A percentile compares a stretch with the other conserved stretches of the same genome.
Evolutionary conservation across 2,888 invertebrate genomes (phyloP).

Genomic region (Hipparchia semele): DNA sequence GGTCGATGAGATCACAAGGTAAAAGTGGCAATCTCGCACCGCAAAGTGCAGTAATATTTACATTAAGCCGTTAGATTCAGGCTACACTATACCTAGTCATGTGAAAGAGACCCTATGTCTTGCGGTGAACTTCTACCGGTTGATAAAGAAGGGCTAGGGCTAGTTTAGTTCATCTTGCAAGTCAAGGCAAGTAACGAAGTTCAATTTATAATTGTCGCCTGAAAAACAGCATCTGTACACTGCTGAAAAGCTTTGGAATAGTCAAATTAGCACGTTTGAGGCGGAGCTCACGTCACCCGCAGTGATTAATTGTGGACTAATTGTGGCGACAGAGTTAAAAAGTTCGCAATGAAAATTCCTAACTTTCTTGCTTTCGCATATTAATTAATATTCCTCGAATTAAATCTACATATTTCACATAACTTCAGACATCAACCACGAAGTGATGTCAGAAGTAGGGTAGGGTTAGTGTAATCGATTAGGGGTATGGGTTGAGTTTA

Average conservation of each 20-base stretch:
- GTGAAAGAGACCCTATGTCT: too few relatives aligned
- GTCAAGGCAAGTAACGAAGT: background rate
- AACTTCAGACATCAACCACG: background rate
- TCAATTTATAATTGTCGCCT: conserved; percentile 13
- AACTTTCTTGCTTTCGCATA: background rate
- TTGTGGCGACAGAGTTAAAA: conserved; percentile 23
- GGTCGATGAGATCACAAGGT: too few relatives aligned
- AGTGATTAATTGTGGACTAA: conserved; percentile 18
- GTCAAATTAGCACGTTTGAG: conserved; percentile 21
- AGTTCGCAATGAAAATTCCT: conserved; percentile 11
- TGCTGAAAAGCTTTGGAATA: conserved; percentile 11
- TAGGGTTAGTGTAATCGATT: too few relatives aligned
- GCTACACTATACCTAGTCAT: too few relatives aligned
- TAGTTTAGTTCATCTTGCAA: background rate
- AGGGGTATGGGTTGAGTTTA: too few relatives aligned
- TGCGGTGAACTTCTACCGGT: too few relatives aligned
- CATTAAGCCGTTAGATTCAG: too few relatives aligned
- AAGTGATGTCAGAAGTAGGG: too few relatives aligned
- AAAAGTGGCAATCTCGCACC: too few relatives aligned
- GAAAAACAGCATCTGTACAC: background rate
- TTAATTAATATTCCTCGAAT: conserved; percentile 11
- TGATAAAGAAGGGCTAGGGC: too few relatives aligned
- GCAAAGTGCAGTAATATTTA: too few relatives aligned
- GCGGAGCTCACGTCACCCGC: conserved; percentile 11
- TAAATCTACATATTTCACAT: background rate